These are phyloP conservation scores for Alcis repandata DNA, from an alignment of 2,888 invertebrate genomes.

Conservation along the genomic window DNA sequence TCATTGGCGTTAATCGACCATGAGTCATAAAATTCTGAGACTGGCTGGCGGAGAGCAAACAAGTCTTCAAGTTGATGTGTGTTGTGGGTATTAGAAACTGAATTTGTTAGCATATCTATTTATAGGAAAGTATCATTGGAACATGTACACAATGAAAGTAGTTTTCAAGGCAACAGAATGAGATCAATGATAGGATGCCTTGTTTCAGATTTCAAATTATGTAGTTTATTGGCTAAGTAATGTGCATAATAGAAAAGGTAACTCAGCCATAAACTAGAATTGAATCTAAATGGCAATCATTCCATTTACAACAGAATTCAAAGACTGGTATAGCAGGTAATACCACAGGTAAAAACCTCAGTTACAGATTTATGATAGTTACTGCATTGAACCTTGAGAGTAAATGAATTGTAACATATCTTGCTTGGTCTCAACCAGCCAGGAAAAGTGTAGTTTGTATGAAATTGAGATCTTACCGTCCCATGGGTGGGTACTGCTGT, in stretches of 20 bases:
- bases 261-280: no score
- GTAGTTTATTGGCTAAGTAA: no score
- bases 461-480: constrained; percentile 71
- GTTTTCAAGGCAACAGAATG: no score
- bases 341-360: no score
- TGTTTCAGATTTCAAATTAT: no score
- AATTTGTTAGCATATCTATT: not conserved
- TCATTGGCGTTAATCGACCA: constrained; percentile 22
- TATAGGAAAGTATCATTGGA: no score
- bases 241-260: no score
- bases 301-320: no score
- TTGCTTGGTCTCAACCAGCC: constrained; percentile 47
- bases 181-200: no score
- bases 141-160: not conserved
- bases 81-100: not conserved
- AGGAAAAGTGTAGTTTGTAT: constrained; percentile 1
- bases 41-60: constrained; percentile 42
- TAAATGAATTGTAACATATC: not conserved
- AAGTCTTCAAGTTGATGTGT: not conserved
- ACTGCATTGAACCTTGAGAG: not conserved
- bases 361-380: not conserved
- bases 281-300: no score
- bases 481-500: constrained; percentile 82
- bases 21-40: constrained; percentile 31
- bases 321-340: no score